phyloP scores from a whole-genome alignment of 1,140 invertebrate species.

The Diuraphis noxia region DNA sequence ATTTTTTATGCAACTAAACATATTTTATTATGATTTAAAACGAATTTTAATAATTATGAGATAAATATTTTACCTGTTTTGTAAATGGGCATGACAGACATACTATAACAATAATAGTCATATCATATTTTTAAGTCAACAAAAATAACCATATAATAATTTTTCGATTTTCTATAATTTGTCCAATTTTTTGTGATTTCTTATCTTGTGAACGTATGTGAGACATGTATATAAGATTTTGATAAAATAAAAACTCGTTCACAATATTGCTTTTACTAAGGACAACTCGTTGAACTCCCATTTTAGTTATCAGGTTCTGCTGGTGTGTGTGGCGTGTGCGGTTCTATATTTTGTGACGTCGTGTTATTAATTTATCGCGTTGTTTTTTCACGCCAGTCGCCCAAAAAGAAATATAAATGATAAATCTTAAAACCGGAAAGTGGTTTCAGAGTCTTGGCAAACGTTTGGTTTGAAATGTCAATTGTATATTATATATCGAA shows the following conservation, averaged over 20 bases:
- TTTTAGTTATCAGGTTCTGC: neutral
- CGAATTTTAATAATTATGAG: neutral
- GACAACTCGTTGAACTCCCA: neutral
- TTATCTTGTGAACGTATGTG: too few relatives aligned
- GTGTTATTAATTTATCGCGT: slow-evolving; percentile 14
- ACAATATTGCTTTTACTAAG: neutral
- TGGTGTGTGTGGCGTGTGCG: neutral
- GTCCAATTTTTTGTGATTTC: neutral
- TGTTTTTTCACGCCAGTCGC: neutral
- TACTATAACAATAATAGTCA: too few relatives aligned
- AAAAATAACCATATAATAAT: too few relatives aligned
- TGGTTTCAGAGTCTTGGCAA: slow-evolving; percentile 13
- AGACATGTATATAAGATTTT: too few relatives aligned
- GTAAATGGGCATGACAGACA: too few relatives aligned
- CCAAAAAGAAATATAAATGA: neutral
- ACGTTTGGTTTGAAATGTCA: neutral
- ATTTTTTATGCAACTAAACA: too few relatives aligned
- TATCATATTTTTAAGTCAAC: neutral
- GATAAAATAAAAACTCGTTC: too few relatives aligned
- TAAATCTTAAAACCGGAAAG: slow-evolving; percentile 8
- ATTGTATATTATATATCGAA: neutral
- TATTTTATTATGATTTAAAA: too few relatives aligned
- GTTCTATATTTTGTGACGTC: neutral
- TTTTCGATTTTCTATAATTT: neutral
- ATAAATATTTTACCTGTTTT: neutral